Base-by-base conservation (phyloP, 2,113 vertebrate genomes). In the Gorsachius goisagi region DNA sequence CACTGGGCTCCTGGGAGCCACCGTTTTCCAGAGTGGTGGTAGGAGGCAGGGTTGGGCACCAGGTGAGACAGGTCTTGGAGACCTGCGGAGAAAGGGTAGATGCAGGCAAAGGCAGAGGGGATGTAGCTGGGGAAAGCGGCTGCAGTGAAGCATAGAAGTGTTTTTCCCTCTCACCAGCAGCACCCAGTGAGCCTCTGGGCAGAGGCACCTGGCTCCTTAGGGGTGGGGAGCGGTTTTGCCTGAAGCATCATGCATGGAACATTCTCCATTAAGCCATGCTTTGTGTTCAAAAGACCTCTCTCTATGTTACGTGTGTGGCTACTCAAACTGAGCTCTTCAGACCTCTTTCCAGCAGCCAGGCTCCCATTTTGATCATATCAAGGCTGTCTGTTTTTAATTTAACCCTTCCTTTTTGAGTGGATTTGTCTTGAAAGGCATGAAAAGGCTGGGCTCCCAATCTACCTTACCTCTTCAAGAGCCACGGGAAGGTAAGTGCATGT, bases 401-500 rank as follows among this genome's bases (percentile, higher is more conserved):
- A 92, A 96, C 89, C 84, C 94, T 95, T 96, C 81, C 91, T 94
- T 96, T 94, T 96, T 67, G 93, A 96, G 93, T 96, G 93, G 87
- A 82, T 93, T 71, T 79, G 44, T 87, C 93, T 89, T 95, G 93
- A 97, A 95, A 97, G 71, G 77, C 95, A 93, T 89, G 89, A 96
- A 95, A 92, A 93, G 80, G 77, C 93, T 32, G 32, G 45, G 79
- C 73, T 94, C 53, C 94, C 24, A 19, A 72, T 89, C 84, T 93
- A 6, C 94, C 89, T 92, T 33, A 71, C 52, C 93, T 93, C 95
- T 21, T 93, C 94, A 78, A 95, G 88, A 92, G 92, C 45, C 69
- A 27, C 3, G 3, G 75, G 59, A 55, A 96, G 93, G 94, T 87
- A 95, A 95, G 95, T 91, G 95, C 89, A 23, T 60, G 77, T 72